Percentiles rank a stretch among this genome's conserved stretches.
phyloP scores from a whole-genome alignment of 2,113 vertebrate species.

The Crocuta crocuta region DNA sequence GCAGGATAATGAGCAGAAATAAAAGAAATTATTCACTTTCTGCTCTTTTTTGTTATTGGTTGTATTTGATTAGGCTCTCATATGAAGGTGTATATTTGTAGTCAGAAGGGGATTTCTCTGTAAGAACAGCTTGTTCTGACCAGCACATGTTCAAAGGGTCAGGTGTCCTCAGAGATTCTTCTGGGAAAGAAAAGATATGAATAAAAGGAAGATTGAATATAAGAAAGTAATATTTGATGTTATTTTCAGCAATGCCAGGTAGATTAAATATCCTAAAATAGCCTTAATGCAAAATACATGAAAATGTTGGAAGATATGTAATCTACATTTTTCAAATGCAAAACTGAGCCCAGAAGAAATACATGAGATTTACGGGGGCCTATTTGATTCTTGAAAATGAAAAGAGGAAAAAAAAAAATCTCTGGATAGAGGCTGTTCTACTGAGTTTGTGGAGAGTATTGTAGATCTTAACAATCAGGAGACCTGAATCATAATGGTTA shows the following conservation, averaged over 20 bases:
- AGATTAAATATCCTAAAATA: constrained; percentile 5
- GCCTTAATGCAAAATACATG: not conserved
- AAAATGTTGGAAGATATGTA: not conserved
- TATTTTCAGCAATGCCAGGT: not conserved
- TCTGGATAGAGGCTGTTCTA: not conserved
- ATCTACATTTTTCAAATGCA: not conserved
- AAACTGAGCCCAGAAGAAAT: not conserved
- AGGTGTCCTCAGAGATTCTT: not conserved
- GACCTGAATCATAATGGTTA: not conserved
- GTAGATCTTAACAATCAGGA: not conserved
- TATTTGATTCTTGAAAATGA: not conserved
- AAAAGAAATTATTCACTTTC: not conserved
- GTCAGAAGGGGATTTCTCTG: not conserved
- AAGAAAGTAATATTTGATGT: not conserved
- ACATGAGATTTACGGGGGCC: not conserved
- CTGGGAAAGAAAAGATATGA: not conserved
- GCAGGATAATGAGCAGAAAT: not conserved
- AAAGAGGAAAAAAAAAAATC: not conserved
- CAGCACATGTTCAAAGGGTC: not conserved
- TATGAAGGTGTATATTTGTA: not conserved
- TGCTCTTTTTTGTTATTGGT: not conserved
- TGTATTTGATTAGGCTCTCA: not conserved
- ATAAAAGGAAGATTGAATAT: not conserved
- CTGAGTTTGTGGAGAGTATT: not conserved
- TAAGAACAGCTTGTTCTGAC: not conserved